Evolutionary conservation across 1,140 invertebrate species (phyloP).

Genomic region (Drosophila fuyamai): DNA sequence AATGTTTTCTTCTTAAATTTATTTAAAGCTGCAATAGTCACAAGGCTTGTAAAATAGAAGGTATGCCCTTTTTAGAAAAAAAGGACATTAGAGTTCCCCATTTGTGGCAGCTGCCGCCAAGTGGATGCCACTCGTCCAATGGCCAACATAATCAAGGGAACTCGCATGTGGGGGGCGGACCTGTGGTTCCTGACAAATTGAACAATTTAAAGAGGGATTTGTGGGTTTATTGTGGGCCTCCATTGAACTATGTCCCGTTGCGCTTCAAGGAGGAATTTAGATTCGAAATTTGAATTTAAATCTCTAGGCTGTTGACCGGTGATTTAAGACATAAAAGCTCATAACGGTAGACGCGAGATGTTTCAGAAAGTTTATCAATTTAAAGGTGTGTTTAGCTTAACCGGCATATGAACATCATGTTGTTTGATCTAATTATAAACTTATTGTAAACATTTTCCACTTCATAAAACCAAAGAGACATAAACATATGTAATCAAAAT

Average conservation of each 20-base stretch:
- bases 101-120: constrained; percentile 67
- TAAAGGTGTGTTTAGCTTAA: no score
- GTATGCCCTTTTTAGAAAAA: no score
- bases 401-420: no score
- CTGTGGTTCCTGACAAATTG: constrained; percentile 54
- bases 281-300: background rate
- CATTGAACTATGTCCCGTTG: constrained; percentile 3
- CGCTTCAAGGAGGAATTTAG: constrained; percentile 12
- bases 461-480: no score
- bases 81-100: constrained; percentile 41
- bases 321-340: background rate
- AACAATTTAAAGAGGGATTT: constrained; percentile 64
- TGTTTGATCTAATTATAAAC: no score
- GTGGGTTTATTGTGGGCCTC: constrained; percentile 16
- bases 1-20: no score
- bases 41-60: background rate
- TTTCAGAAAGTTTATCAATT: no score
- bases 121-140: constrained; percentile 25
- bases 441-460: no score
- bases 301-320: background rate
- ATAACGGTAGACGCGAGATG: background rate
- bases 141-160: constrained; percentile 49
- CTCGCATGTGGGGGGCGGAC: constrained; percentile 4
- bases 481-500: no score
- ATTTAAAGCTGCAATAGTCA: background rate